phyloP scores from a whole-genome alignment of 2,113 vertebrate species.

The Callospermophilus lateralis region DNA sequence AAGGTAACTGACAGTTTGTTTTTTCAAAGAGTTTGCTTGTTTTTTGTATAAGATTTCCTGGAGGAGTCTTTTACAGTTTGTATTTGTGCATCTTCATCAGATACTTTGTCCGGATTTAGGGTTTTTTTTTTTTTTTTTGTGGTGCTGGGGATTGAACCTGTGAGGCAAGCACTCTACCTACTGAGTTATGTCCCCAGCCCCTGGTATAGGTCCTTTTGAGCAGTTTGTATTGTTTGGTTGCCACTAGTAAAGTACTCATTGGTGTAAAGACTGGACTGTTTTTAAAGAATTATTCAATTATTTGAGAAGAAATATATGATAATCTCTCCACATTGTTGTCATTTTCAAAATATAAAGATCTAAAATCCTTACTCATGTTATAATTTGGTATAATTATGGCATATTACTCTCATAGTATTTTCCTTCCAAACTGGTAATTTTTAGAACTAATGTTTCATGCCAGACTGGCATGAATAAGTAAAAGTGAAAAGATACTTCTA shows the following conservation, averaged over 20 bases:
- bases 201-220: background rate
- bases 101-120: background rate
- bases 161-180: too few species aligned
- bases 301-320: conserved; percentile 43
- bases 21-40: background rate
- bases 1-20: conserved; percentile 88
- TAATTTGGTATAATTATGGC: conserved; percentile 17
- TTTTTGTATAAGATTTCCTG: background rate
- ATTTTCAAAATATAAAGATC: conserved; percentile 56
- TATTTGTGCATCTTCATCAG: conserved; percentile 6
- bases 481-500: background rate
- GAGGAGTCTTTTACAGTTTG: conserved; percentile 41
- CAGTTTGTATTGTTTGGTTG: conserved; percentile 40
- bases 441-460: conserved; percentile 44
- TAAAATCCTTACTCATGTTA: background rate
- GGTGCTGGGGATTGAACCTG: too few species aligned
- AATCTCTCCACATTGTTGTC: conserved; percentile 12
- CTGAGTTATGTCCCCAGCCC: too few species aligned
- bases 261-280: conserved; percentile 22
- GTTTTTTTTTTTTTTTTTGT: too few species aligned
- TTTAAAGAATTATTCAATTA: conserved; percentile 12
- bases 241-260: conserved; percentile 27
- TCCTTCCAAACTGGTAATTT: conserved; percentile 29
- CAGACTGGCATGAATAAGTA: background rate
- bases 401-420: background rate